These are phyloP conservation scores for Tiliqua scincoides DNA, from an alignment of 2,113 vertebrate genomes.

Conservation along the genomic window DNA sequence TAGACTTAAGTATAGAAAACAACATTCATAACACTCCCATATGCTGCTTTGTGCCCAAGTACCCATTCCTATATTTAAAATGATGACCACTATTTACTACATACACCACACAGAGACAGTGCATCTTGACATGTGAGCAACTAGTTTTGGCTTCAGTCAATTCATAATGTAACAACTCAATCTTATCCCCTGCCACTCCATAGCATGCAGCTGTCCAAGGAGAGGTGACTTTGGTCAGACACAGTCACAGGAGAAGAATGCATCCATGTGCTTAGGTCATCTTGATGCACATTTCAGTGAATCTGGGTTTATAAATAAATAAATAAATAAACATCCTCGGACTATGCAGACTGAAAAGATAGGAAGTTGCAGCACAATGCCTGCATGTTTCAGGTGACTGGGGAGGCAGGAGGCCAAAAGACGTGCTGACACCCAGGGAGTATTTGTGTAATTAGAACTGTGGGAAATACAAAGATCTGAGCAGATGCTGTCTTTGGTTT, in stretches of 20 bases:
- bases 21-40: neutral
- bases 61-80: neutral
- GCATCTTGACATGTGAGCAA: neutral
- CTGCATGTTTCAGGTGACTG: neutral
- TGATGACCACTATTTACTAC: neutral
- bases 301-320: too few species aligned
- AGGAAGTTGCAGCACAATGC: neutral
- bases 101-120: neutral
- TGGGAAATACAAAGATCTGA: slow-evolving; percentile 9
- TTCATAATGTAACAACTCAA: neutral
- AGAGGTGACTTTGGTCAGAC: neutral
- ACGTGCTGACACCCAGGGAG: slow-evolving; percentile 15
- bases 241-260: neutral
- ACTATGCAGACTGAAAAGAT: neutral
- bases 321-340: too few species aligned
- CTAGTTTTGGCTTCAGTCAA: neutral
- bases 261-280: neutral
- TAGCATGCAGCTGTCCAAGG: neutral
- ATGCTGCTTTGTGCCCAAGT: too few species aligned
- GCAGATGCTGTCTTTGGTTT: slow-evolving; percentile 19
- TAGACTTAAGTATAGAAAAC: neutral
- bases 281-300: neutral
- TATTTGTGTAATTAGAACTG: slow-evolving; percentile 14
- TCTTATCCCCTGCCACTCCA: too few species aligned
- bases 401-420: slow-evolving; percentile 3